Conservation (phyloP, 1,140 invertebrate genomes). For the Ceratoteleas bidentatus region DNA sequence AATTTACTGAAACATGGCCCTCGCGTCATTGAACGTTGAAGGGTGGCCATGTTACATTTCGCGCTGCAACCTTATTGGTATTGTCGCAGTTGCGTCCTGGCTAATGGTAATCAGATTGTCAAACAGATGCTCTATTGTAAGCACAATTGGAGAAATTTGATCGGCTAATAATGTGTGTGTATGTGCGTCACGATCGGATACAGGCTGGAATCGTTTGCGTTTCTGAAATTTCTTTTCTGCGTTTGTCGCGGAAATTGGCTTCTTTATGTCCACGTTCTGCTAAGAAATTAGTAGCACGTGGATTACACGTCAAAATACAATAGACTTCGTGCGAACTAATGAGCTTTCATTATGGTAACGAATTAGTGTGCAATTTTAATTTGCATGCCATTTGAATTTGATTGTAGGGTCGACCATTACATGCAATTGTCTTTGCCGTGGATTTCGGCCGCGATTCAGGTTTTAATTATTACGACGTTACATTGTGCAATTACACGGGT, state of each 20-base stretch:
- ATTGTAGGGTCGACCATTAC: conserved; percentile 28
- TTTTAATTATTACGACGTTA: conserved; percentile 20
- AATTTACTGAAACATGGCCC: conserved; percentile 22
- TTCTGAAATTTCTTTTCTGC: conserved; percentile 9
- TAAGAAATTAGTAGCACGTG: conserved; percentile 1
- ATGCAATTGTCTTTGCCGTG: conserved; percentile 3
- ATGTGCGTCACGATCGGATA: too few species aligned
- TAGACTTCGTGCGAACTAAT: conserved; percentile 23
- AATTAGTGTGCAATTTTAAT: conserved; percentile 16
- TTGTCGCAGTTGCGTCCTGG: neutral
- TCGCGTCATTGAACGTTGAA: conserved; percentile 1
- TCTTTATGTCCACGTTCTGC: neutral
- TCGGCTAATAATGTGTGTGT: too few species aligned
- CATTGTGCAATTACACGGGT: neutral
- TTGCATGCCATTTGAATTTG: conserved; percentile 24
- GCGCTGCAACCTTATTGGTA: too few species aligned
- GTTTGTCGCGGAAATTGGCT: conserved; percentile 1
- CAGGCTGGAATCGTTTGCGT: too few species aligned
- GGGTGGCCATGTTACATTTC: neutral
- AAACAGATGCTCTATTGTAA: too few species aligned
- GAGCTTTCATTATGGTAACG: conserved; percentile 30
- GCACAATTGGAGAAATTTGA: too few species aligned
- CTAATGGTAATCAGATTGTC: neutral
- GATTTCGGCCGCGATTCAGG: conserved; percentile 4
- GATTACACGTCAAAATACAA: neutral